phyloP scores from a whole-genome alignment of 2,888 invertebrate genomes.

The Nemotelus pantherinus region DNA sequence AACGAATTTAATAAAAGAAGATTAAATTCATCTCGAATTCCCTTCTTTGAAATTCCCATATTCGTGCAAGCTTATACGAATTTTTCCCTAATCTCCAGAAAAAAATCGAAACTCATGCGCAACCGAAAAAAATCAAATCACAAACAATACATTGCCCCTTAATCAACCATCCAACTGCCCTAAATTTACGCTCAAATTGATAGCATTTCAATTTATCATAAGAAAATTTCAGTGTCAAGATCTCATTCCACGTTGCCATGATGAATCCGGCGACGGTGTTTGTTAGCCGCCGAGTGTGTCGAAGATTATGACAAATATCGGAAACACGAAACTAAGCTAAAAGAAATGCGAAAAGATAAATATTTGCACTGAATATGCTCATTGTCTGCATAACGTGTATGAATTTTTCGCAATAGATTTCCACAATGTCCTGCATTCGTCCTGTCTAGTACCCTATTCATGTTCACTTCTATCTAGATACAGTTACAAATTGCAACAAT shows the following conservation, averaged over 20 bases:
- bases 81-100: conserved; percentile 19
- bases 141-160: conserved; percentile 20
- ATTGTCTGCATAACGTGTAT: not conserved
- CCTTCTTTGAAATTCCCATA: not conserved
- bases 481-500: conserved; percentile 40
- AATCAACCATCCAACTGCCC: conserved; percentile 34
- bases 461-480: not conserved
- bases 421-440: not conserved
- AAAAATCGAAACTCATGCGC: not conserved
- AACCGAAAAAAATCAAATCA: not conserved
- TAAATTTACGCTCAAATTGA: conserved; percentile 42
- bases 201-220: conserved; percentile 42
- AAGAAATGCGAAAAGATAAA: conserved; percentile 21
- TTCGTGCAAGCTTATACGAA: not conserved
- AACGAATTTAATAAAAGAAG: not conserved
- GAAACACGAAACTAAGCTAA: not conserved
- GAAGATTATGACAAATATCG: not conserved
- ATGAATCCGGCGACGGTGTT: not conserved
- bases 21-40: not conserved
- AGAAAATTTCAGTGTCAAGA: conserved; percentile 13
- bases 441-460: not conserved
- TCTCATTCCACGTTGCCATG: not conserved
- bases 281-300: not conserved
- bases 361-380: not conserved
- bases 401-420: not conserved